Evolutionary conservation across 2,113 vertebrate genomes (phyloP), one percentile per base, ranked within the genome.

Genomic region (Toxotes jaculatrix): DNA sequence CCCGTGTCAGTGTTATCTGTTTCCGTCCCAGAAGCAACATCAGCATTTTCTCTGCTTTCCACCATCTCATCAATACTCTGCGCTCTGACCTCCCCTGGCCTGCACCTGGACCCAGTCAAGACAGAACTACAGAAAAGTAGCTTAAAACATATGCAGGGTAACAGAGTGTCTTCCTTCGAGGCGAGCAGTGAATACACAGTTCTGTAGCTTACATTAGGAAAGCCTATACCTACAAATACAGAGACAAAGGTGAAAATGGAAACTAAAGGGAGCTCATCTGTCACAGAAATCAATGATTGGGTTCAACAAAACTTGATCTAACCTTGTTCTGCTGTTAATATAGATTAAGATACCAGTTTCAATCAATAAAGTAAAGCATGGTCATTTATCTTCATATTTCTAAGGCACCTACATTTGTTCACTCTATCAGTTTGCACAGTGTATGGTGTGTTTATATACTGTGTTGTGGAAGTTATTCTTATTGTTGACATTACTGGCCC

Each of bases 31-130:
- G 71, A 80, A 77, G 91, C 86, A 63, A 68, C 86, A 82, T 94
- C 93, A 93, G 93, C 93, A 21, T 67, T 90, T 93, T 81, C 69
- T 87, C 76, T 79, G 63, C 79, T 77, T 87, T 82, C 77, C 77
- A 83, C 89, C 66, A 21, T 77, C 82, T 90, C 89, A 83, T 91
- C 91, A 92, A 82, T 91, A 87, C 79, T 74, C 67, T 55, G n/a
- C 38, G 49, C 61, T 53, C 69, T 88, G 85, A 89, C 91, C 82
- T 87, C 79, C 56, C n/a, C 78, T 79, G 80, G 57, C 82, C 88
- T 70, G 36, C 65, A 77, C 69, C 79, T 86, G 74, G 49, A 76
- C 73, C 45, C 49, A 61, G 77, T 70, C 67, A 57, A 80, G 42
- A 36, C 56, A 47, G 12, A 72, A 61, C 34, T 45, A 72, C 34